A percentile compares a stretch with the other conserved stretches of the same genome.
Conservation (phyloP, 2,797 vertebrate genomes). For the Serranus cabrilla region DNA sequence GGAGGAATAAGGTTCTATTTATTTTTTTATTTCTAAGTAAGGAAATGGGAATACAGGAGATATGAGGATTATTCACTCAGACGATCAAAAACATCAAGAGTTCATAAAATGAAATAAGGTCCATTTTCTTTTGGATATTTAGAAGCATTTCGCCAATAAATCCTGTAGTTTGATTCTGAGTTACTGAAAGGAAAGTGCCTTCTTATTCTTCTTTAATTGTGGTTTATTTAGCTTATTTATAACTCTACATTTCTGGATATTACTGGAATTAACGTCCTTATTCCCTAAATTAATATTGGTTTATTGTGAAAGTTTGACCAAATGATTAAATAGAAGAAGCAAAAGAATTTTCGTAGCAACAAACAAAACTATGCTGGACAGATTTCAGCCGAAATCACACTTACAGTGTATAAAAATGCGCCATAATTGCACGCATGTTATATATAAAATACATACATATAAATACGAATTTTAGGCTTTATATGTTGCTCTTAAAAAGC, state of each 20-base stretch:
- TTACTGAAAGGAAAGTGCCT: background rate
- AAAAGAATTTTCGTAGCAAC: background rate
- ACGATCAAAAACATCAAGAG: background rate
- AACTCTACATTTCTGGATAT: background rate
- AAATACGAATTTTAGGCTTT: background rate
- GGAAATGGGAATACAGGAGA: background rate
- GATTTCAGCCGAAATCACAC: background rate
- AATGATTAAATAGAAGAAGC: background rate
- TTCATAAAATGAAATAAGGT: background rate
- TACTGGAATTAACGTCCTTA: background rate
- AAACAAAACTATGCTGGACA: background rate
- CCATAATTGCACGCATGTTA: background rate
- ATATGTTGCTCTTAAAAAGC: background rate
- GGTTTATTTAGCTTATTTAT: background rate
- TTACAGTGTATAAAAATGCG: background rate
- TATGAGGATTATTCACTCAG: background rate
- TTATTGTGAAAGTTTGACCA: too few species aligned
- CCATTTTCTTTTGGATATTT: background rate
- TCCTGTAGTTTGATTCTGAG: background rate
- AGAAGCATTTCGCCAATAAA: fast-evolving
- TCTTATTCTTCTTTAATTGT: background rate
- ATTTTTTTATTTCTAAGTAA: background rate
- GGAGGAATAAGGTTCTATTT: too few species aligned
- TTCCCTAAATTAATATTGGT: background rate
- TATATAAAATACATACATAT: background rate